Evolutionary conservation across 2,888 invertebrate species (phyloP), one percentile per base, ranked within the genome.

Genomic region (Stenoptilia bipunctidactyla): DNA sequence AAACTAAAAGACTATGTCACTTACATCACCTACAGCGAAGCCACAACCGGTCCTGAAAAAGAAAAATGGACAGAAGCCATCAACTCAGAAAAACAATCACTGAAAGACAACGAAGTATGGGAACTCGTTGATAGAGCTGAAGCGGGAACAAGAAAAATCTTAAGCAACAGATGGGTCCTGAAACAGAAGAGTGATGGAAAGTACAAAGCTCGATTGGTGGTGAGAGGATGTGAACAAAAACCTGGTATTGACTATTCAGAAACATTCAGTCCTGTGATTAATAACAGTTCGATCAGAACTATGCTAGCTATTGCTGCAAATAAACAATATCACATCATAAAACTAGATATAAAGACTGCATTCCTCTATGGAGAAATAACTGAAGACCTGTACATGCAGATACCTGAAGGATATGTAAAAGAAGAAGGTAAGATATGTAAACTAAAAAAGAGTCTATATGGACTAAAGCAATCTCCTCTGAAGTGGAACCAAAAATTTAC

Each of bases 331-430:
- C 15, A 3, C 3, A 36, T 9, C 1, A 9, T 8, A 15, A 40
- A 3, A 12, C 2, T 40, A 6, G 40, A 40, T 10, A 34, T 40
- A 4, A 48, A 34, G 12, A 50, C 53, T 25, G 53, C 53, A 13
- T 52, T 47, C 37, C 34, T 52, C 15, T 48, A 56, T 46, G 53
- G 53, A 20, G 34, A 15, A 13, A 15, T 39, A 10, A 5, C 27
- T 13, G 41, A 42, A 20, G 13, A 15, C 1, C 15, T 42, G 10
- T 30, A 10, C 25, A 42, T 42, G 39, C 6, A 38, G 34, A 14
- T 39, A 14, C 44, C 44, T 15, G 38, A 37, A 13, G 35, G 36
- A 12, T 35, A 37, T 15, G 36, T 15, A 30, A 20, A 37, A 3
- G 38, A 40, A 25, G 15, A 13, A 12, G 40, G 36, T 2, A 33